Conservation (phyloP, 2,797 vertebrate genomes). For the Ctenochaetus hawaiiensis region DNA sequence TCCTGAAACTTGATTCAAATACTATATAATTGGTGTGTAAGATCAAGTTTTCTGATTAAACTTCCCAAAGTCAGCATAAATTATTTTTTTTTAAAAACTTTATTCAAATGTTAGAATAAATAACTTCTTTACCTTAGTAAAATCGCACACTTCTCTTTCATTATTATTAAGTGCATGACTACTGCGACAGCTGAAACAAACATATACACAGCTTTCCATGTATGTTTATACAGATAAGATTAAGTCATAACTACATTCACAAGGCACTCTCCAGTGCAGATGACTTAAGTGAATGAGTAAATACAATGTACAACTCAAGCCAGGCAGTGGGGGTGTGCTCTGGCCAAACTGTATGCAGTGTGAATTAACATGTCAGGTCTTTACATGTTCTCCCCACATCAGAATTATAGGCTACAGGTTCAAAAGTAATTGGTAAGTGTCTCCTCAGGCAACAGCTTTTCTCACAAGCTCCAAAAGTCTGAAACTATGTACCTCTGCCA, state of each 20-base stretch:
- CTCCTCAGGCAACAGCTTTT: not conserved
- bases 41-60: too few species aligned
- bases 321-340: not conserved
- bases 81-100: too few species aligned
- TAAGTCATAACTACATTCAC: not conserved
- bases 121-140: not conserved
- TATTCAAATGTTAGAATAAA: not conserved
- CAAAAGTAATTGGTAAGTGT: not conserved
- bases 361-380: not conserved
- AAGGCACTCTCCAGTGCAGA: not conserved
- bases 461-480: not conserved
- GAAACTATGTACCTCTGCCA: conserved; percentile 84
- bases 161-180: not conserved
- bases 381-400: not conserved
- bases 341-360: not conserved
- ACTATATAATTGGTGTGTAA: not conserved
- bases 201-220: not conserved
- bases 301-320: not conserved
- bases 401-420: not conserved
- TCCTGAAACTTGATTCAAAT: not conserved
- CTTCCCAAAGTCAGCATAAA: too few species aligned
- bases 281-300: not conserved
- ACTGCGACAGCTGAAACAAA: not conserved
- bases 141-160: not conserved
- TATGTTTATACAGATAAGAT: not conserved